phyloP scores from a whole-genome alignment of 2,888 invertebrate species.

The Scaeva pyrastri region DNA sequence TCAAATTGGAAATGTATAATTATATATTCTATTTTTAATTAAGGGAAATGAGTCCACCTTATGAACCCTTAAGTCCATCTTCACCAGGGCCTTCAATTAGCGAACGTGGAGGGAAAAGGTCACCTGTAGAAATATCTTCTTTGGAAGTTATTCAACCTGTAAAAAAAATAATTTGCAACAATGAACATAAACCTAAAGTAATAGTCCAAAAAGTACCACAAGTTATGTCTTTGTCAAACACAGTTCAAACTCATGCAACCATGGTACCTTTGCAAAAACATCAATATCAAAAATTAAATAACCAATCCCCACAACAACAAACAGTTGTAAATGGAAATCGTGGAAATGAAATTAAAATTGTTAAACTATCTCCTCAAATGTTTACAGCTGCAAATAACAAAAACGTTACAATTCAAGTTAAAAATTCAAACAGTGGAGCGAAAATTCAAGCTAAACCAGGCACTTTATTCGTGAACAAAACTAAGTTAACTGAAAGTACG shows the following conservation, averaged over 20 bases:
- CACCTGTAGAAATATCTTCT: constrained; percentile 38
- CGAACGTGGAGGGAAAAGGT: constrained; percentile 74
- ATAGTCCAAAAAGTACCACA: constrained; percentile 78
- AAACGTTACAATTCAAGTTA: constrained; percentile 77
- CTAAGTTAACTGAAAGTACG: constrained; percentile 75
- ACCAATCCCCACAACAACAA: constrained; percentile 31
- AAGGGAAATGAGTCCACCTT: constrained; percentile 78
- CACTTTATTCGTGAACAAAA: constrained; percentile 76
- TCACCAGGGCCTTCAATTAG: constrained; percentile 76
- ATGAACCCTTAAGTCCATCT: constrained; percentile 77
- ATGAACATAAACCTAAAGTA: constrained; percentile 74
- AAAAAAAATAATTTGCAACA: constrained; percentile 30
- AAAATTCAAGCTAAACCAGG: constrained; percentile 77
- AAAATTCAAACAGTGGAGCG: constrained; percentile 74
- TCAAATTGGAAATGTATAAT: background rate
- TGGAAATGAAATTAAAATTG: constrained; percentile 76
- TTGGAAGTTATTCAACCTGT: constrained; percentile 29
- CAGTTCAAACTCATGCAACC: constrained; percentile 38
- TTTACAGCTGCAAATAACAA: constrained; percentile 74
- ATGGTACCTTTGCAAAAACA: constrained; percentile 32
- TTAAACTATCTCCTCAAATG: constrained; percentile 76
- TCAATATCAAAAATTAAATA: constrained; percentile 33
- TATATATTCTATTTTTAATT: background rate
- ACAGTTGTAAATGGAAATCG: constrained; percentile 30
- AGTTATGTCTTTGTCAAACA: constrained; percentile 71